Percentiles rank a stretch among this genome's conserved stretches.
Evolutionary conservation across 2,888 invertebrate genomes (phyloP).

Genomic region (Tridacna gigas): DNA sequence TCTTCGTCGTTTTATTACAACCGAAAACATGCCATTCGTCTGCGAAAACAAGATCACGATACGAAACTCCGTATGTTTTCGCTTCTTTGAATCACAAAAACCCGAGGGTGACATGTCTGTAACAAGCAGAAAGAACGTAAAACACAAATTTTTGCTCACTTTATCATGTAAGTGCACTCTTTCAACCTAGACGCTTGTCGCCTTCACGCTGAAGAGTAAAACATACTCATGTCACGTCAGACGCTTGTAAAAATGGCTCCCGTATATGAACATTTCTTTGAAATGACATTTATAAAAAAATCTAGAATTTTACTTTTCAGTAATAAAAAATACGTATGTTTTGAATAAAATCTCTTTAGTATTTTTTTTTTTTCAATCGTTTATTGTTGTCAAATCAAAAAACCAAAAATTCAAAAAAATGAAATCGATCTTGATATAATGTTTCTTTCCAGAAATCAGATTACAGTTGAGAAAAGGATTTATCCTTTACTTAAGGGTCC

Average conservation of each 20-base stretch:
- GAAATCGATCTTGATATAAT: too few relatives aligned
- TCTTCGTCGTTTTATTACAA: slow-evolving; percentile 13
- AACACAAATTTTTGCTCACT: slow-evolving; percentile 41
- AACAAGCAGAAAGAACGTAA: slow-evolving; percentile 18
- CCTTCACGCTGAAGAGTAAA: slow-evolving; percentile 35
- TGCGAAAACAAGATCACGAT: slow-evolving; percentile 18
- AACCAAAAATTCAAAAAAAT: too few relatives aligned
- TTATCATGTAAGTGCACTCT: slow-evolving; percentile 45
- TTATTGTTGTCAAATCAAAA: too few relatives aligned
- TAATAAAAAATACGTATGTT: too few relatives aligned
- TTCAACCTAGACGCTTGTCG: slow-evolving; percentile 57
- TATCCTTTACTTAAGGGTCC: too few relatives aligned
- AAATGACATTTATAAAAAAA: not conserved
- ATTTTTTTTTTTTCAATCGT: too few relatives aligned
- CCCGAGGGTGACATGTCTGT: slow-evolving; percentile 17
- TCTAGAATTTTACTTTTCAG: not conserved
- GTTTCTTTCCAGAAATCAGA: too few relatives aligned
- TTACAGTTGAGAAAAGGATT: too few relatives aligned
- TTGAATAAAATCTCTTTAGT: too few relatives aligned
- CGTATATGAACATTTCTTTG: not conserved
- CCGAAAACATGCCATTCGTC: slow-evolving; percentile 14
- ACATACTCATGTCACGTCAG: slow-evolving; percentile 26
- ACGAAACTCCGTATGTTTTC: not conserved
- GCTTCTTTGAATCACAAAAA: slow-evolving; percentile 30
- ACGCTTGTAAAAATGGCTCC: slow-evolving; percentile 4